Evolutionary conservation across 2,888 invertebrate genomes (phyloP), one percentile per base, ranked within the genome.

Genomic region (Esperia sulphurella): DNA sequence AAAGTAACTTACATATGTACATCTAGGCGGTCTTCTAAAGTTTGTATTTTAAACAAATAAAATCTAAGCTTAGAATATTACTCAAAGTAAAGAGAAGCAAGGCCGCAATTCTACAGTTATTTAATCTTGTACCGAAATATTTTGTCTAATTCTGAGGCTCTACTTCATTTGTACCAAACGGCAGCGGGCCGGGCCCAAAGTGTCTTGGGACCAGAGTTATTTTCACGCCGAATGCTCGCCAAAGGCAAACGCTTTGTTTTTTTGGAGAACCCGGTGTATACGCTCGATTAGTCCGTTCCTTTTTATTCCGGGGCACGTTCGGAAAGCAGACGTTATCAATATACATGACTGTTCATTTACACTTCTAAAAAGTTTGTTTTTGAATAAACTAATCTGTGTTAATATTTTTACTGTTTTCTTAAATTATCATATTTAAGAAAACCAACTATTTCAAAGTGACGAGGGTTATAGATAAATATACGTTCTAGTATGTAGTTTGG

Each of bases 161-260:
- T 69, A 71, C 68, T 80, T 79, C 73, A 79, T 79, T 80, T 79
- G 70, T 65, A 61, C 67, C 56, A 64, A 61, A 63, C 58, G 55
- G 57, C 64, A 59, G 46, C 13, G 37, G 58, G 63, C 50, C 57
- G 56, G 55, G 63, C 59, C 59, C 63, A 61, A 66, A 78, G 70
- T 75, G 73, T 75, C 73, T 78, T 60, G 70, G 71, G 61, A 10
- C 56, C 64, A 49, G 56, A 63, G 78, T 79, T 78, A 79, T 83
- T 83, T 82, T 79, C 75, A 59, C 71, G 64, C 60, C 59, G 65
- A 71, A 65, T 71, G 72, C 64, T 63, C 55, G 55, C 58, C 67
- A 71, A 68, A 68, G 69, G 56, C 55, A 63, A 69, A 62, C 66
- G 73, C 71, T 80, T 76, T 80, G 77, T 80, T 83, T 82, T 76